A percentile compares a stretch with the other conserved stretches of the same genome.
phyloP scores from a whole-genome alignment of 37 sponge, comb jelly and placozoan genomes.

The Aphrocallistes beatrix region DNA sequence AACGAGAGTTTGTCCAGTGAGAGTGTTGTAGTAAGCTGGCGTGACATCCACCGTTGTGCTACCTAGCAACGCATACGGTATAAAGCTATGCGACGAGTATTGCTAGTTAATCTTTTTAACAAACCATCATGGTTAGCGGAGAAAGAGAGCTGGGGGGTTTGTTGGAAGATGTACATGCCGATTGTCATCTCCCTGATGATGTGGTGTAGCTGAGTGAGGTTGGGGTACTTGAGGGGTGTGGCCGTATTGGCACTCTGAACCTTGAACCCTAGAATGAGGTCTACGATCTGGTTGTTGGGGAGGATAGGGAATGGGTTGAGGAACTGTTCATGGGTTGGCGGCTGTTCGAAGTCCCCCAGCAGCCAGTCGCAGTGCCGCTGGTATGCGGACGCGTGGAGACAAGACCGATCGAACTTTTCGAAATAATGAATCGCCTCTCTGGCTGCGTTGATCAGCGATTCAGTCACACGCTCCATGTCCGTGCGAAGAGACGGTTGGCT shows the following conservation, averaged over 20 bases:
- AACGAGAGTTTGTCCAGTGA: constrained; percentile 47
- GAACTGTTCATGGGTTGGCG: neutral
- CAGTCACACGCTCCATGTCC: constrained; percentile 18
- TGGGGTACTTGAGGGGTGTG: constrained; percentile 1
- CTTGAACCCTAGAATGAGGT: neutral
- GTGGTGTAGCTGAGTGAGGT: constrained; percentile 46
- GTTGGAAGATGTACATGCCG: constrained; percentile 77
- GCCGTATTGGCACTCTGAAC: neutral
- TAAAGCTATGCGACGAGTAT: neutral
- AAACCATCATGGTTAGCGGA: constrained; percentile 45
- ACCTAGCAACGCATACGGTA: neutral
- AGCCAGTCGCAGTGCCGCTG: constrained; percentile 47
- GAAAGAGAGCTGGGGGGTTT: constrained; percentile 44
- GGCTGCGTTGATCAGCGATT: constrained; percentile 25
- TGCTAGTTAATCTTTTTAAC: neutral
- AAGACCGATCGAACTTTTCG: constrained; percentile 40
- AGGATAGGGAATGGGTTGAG: neutral
- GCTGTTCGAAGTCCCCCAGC: constrained; percentile 21
- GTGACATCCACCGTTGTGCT: constrained; percentile 39
- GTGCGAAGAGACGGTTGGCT: neutral
- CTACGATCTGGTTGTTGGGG: neutral
- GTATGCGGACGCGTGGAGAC: constrained; percentile 34
- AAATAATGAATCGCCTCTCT: constrained; percentile 47
- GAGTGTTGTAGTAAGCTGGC: constrained; percentile 64
- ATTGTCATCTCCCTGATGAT: constrained; percentile 57